phyloP scores from a whole-genome alignment of 2,113 vertebrate genomes.

The Hydrochoerus hydrochaeris region DNA sequence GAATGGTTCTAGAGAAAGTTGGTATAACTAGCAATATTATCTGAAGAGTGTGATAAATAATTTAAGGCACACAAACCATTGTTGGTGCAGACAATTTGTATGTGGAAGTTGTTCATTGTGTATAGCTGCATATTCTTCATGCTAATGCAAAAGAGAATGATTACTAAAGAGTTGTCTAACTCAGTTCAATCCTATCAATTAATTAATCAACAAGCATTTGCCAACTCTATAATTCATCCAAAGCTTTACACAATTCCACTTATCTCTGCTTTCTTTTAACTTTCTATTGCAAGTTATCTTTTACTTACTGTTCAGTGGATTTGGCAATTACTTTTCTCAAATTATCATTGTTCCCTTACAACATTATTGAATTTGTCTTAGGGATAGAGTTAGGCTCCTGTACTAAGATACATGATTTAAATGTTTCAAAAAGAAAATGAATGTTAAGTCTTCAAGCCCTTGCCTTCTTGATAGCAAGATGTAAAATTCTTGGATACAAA shows the following conservation, averaged over 20 bases:
- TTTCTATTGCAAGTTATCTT: not conserved
- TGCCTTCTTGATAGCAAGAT: not conserved
- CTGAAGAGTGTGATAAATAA: not conserved
- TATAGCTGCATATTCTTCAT: not conserved
- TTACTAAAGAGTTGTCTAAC: not conserved
- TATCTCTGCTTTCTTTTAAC: not conserved
- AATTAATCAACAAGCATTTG: conserved; percentile 4
- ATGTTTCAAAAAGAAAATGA: conserved; percentile 13
- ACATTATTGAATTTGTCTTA: conserved; percentile 39
- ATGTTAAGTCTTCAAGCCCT: not conserved
- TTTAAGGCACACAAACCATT: not conserved
- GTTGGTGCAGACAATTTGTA: not conserved
- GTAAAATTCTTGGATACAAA: not conserved
- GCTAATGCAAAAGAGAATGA: not conserved
- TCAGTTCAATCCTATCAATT: conserved; percentile 8
- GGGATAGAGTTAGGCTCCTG: not conserved
- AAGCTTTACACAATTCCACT: not conserved
- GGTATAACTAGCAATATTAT: not conserved
- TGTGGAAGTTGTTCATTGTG: not conserved
- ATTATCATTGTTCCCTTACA: not conserved
- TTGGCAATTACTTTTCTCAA: conserved; percentile 22
- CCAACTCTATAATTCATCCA: not conserved
- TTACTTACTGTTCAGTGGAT: not conserved
- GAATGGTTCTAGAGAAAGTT: not conserved
- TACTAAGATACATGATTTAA: not conserved